Evolutionary conservation across 2,797 vertebrate species (phyloP).

Genomic region (Hapalemur alaotrensis): DNA sequence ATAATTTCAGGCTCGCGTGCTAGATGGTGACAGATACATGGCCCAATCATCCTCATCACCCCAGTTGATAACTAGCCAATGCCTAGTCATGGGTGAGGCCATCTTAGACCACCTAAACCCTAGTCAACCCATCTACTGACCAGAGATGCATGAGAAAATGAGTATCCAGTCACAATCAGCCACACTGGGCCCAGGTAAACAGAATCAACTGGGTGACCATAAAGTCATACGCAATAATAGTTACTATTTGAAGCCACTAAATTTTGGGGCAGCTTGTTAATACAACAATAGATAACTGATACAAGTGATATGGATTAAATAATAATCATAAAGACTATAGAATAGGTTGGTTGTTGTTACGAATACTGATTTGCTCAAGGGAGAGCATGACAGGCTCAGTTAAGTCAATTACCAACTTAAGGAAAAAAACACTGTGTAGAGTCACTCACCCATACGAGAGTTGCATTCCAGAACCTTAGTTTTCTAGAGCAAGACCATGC

Average conservation of each 20-base stretch:
- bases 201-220: background rate
- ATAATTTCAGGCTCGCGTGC: background rate
- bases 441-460: background rate
- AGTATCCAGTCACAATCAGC: background rate
- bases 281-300: background rate
- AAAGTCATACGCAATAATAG: background rate
- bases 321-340: background rate
- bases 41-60: background rate
- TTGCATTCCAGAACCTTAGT: background rate
- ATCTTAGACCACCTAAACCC: background rate
- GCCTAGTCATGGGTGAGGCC: background rate
- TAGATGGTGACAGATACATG: background rate
- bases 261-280: background rate
- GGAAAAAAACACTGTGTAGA: background rate
- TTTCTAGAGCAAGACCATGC: background rate
- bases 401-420: background rate
- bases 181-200: background rate
- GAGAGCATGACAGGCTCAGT: background rate
- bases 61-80: background rate
- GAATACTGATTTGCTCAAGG: background rate
- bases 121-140: background rate
- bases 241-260: slow-evolving; percentile 28
- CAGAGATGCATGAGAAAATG: background rate
- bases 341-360: background rate
- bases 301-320: background rate